A percentile compares a stretch with the other conserved stretches of the same genome.
Evolutionary conservation across 2,888 invertebrate genomes (phyloP).

Genomic region (Hydroisotoma schaefferi): DNA sequence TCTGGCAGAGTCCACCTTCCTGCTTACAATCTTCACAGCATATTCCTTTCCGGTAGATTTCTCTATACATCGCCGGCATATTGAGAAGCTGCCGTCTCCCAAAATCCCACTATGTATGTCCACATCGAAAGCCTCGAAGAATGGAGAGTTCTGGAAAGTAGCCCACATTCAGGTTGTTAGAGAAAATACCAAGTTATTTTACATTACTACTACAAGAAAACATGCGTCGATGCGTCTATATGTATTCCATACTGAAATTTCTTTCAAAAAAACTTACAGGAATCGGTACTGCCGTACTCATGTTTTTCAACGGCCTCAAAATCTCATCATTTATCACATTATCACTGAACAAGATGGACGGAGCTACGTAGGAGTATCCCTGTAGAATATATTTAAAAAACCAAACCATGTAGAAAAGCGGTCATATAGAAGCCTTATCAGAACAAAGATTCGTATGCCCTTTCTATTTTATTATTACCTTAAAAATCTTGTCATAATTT

Average conservation of each 20-base stretch:
- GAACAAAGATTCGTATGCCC: no score
- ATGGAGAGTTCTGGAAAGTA: constrained; percentile 67
- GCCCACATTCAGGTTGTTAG: constrained; percentile 7
- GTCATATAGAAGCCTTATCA: no score
- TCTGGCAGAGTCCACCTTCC: constrained; percentile 63
- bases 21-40: constrained; percentile 82
- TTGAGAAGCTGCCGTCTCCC: constrained; percentile 85
- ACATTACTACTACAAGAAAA: no score
- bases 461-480: constrained; percentile 61
- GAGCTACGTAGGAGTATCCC: constrained; percentile 94
- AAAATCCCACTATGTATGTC: constrained; percentile 64
- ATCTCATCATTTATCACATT: constrained; percentile 72
- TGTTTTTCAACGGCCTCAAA: constrained; percentile 53
- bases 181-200: background rate
- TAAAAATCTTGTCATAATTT: constrained; percentile 80
- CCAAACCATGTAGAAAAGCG: no score
- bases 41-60: constrained; percentile 69
- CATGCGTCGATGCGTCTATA: no score
- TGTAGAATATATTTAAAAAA: constrained; percentile 50
- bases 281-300: constrained; percentile 32
- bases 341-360: constrained; percentile 78
- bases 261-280: constrained; percentile 20
- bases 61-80: constrained; percentile 76
- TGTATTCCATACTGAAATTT: no score
- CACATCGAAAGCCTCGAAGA: constrained; percentile 79